These are phyloP conservation scores for Triplophysa siluroides DNA, from an alignment of 2,113 vertebrate genomes.

Conservation along the genomic window DNA sequence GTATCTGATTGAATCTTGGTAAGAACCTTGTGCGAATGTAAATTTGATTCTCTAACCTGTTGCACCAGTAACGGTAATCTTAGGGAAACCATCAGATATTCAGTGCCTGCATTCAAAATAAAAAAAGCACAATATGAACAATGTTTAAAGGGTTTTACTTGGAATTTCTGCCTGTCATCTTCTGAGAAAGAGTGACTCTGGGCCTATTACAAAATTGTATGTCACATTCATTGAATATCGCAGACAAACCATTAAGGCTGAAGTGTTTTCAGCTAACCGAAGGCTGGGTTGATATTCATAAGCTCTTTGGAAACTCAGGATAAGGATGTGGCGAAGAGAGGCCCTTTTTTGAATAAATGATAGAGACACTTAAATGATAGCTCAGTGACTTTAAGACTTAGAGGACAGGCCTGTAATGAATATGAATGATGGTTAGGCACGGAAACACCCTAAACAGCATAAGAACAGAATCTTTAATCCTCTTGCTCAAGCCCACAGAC, in stretches of 20 bases:
- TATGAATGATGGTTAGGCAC: conserved; percentile 18
- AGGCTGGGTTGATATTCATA: conserved; percentile 33
- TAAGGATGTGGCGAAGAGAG: conserved; percentile 18
- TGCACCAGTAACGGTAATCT: too few relatives aligned
- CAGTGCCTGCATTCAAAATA: too few relatives aligned
- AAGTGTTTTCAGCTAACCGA: conserved; percentile 19
- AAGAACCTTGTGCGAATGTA: too few relatives aligned
- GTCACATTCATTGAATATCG: conserved; percentile 19
- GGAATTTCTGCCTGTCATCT: background rate
- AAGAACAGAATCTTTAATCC: conserved; percentile 14
- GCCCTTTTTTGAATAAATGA: conserved; percentile 18
- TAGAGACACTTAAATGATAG: background rate
- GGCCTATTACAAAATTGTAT: background rate
- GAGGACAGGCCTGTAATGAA: conserved; percentile 23
- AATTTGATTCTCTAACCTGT: too few relatives aligned
- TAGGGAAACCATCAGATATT: too few relatives aligned
- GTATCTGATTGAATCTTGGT: background rate
- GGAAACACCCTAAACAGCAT: background rate
- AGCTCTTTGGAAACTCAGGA: conserved; percentile 22
- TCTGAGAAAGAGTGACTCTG: background rate
- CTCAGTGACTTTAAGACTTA: conserved; percentile 27
- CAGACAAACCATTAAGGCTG: conserved; percentile 20
- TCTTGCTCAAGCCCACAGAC: background rate
- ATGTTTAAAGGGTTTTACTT: background rate
- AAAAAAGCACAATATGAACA: background rate